phyloP scores from a whole-genome alignment of 2,113 vertebrate species.

The Arenaria interpres region DNA sequence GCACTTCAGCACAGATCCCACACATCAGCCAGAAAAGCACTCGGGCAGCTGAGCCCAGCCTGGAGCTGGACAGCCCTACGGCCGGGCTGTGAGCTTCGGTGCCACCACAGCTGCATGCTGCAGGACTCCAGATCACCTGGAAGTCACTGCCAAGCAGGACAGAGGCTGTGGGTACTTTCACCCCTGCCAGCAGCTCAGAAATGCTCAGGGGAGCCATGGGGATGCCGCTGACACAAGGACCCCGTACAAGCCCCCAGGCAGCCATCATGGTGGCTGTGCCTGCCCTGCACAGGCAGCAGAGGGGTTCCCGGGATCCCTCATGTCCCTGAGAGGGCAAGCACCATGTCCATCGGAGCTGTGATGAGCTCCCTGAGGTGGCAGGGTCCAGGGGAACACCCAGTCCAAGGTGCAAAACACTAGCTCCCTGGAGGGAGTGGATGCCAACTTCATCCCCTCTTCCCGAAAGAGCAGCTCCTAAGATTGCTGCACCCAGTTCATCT shows the following conservation, averaged over 20 bases:
- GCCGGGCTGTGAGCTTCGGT: neutral
- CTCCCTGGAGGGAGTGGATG: accelerated
- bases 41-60: neutral
- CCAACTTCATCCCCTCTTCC: neutral
- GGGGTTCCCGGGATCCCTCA: neutral
- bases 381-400: neutral
- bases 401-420: neutral
- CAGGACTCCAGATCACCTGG: neutral
- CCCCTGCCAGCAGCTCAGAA: neutral
- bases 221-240: accelerated
- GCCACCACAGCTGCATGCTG: neutral
- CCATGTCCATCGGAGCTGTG: neutral
- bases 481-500: neutral
- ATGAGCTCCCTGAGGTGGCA: neutral
- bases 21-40: neutral
- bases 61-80: neutral
- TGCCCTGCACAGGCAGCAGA: neutral
- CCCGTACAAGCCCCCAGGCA: accelerated
- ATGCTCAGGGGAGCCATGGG: neutral
- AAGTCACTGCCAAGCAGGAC: neutral
- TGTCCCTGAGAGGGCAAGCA: neutral
- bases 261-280: too few species aligned
- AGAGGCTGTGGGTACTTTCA: neutral
- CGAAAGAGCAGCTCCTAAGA: neutral
- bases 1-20: neutral